Conservation (phyloP, 1,140 invertebrate genomes). For the Macrocentrus cingulum region DNA sequence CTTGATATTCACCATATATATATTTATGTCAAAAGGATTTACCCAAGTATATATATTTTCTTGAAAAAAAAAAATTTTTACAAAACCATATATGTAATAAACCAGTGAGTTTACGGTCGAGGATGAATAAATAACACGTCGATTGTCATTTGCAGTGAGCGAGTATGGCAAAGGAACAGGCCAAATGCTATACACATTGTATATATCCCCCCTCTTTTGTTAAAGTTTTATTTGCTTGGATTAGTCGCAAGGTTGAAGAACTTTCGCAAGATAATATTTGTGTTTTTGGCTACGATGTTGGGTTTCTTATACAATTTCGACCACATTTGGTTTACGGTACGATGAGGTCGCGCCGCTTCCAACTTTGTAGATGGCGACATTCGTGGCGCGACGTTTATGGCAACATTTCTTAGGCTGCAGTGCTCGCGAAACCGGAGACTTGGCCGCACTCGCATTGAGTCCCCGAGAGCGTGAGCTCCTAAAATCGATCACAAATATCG, state of each 20-base stretch:
- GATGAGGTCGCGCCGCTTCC: slow-evolving; percentile 20
- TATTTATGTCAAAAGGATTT: too few species aligned
- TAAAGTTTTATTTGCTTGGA: neutral
- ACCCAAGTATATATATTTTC: too few species aligned
- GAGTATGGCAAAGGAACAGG: too few species aligned
- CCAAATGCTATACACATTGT: too few species aligned
- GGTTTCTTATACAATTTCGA: slow-evolving; percentile 8
- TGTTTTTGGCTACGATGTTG: slow-evolving; percentile 13
- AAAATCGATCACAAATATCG: slow-evolving; percentile 31
- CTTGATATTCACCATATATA: too few species aligned
- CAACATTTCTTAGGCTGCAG: slow-evolving; percentile 38
- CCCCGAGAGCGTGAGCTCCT: slow-evolving; percentile 8
- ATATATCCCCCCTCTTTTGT: neutral
- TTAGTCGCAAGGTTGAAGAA: slow-evolving; percentile 10
- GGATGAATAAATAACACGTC: too few species aligned
- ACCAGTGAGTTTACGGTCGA: too few species aligned
- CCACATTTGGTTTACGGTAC: slow-evolving; percentile 20
- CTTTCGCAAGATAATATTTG: slow-evolving; percentile 15
- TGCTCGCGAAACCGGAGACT: slow-evolving; percentile 3
- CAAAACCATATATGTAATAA: too few species aligned
- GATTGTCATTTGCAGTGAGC: too few species aligned
- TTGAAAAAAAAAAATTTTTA: too few species aligned
- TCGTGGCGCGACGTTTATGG: slow-evolving; percentile 42
- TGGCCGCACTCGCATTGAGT: slow-evolving; percentile 5
- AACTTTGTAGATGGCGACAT: slow-evolving; percentile 38